Evolutionary conservation across 2,113 vertebrate species (phyloP).

Genomic region (Rutilus rutilus): DNA sequence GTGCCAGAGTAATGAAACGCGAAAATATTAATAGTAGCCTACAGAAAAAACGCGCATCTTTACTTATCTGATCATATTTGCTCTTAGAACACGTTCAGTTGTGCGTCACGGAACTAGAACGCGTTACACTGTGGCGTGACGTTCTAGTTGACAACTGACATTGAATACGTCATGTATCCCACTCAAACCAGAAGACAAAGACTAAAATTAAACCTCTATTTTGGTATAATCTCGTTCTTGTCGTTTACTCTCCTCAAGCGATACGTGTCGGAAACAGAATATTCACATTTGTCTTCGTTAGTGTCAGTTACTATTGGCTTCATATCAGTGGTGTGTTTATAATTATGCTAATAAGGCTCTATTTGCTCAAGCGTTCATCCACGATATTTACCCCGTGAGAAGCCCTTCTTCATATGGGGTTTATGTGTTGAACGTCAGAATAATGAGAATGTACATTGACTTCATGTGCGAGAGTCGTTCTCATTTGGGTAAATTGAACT

Average conservation of each 20-base stretch:
- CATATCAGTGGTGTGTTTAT: constrained; percentile 25
- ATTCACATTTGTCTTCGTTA: constrained; percentile 36
- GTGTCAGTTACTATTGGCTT: constrained; percentile 33
- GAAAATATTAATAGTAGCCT: background rate
- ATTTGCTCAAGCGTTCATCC: constrained; percentile 30
- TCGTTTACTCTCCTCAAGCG: background rate
- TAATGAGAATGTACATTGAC: constrained; percentile 9
- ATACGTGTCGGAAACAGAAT: constrained; percentile 6
- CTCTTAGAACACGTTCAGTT: constrained; percentile 2
- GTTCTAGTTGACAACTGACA: background rate
- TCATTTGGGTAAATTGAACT: background rate
- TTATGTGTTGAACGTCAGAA: background rate
- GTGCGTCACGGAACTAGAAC: constrained; percentile 22
- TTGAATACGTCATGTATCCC: background rate
- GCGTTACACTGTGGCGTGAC: constrained; percentile 10
- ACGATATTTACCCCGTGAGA: constrained; percentile 15
- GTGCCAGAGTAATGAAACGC: background rate
- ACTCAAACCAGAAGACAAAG: constrained; percentile 20
- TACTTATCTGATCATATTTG: background rate
- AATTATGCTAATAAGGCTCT: constrained; percentile 37
- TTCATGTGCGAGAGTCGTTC: background rate
- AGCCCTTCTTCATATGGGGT: background rate
- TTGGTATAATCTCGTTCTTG: constrained; percentile 3
- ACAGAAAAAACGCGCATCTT: background rate
- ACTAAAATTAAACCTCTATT: constrained; percentile 17